These are phyloP conservation scores for Thereva nobilitata DNA, from an alignment of 2,888 invertebrate species.

Conservation along the genomic window DNA sequence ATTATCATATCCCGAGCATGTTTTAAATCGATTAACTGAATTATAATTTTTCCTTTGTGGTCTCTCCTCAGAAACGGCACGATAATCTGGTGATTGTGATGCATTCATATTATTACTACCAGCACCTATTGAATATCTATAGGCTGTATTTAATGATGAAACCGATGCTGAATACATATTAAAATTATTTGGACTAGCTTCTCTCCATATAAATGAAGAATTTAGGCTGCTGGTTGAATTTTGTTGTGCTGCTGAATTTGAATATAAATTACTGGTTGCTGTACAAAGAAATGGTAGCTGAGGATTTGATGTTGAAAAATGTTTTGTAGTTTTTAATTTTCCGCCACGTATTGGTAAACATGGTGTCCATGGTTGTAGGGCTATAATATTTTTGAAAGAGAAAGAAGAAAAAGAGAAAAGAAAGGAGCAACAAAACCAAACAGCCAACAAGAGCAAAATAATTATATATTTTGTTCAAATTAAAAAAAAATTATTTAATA, in stretches of 20 bases:
- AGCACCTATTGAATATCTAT: constrained; percentile 51
- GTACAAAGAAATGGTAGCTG: constrained; percentile 56
- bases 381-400: constrained; percentile 45
- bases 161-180: constrained; percentile 58
- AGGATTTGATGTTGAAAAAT: constrained; percentile 59
- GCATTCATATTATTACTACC: constrained; percentile 12
- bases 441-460: constrained; percentile 47
- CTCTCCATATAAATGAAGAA: constrained; percentile 59
- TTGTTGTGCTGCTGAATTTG: constrained; percentile 47
- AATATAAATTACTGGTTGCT: constrained; percentile 35
- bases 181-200: constrained; percentile 58
- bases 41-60: constrained; percentile 31
- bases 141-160: constrained; percentile 54
- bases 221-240: constrained; percentile 56
- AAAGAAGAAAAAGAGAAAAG: constrained; percentile 45
- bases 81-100: constrained; percentile 36
- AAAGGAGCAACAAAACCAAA: constrained; percentile 51
- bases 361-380: constrained; percentile 59
- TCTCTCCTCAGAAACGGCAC: constrained; percentile 43
- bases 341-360: constrained; percentile 59
- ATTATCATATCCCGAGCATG: constrained; percentile 57
- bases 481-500: too few relatives aligned
- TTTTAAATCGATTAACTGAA: constrained; percentile 49
- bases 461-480: constrained; percentile 35
- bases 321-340: constrained; percentile 58